Conservation (phyloP, 2,888 invertebrate species). For the Stenurella melanura region DNA sequence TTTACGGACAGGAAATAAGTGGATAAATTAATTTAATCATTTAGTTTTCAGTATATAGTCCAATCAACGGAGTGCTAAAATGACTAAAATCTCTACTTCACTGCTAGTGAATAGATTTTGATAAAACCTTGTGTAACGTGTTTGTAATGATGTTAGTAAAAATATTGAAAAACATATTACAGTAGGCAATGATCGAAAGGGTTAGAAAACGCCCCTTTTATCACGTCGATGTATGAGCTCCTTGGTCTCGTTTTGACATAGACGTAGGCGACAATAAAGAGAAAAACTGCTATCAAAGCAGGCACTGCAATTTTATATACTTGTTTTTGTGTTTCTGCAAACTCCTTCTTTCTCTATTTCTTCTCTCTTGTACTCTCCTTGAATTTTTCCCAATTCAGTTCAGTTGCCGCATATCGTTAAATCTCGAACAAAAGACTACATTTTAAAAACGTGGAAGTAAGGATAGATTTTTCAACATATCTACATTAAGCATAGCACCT, state of each 20-base stretch:
- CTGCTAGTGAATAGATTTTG: too few relatives aligned
- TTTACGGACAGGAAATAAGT: too few relatives aligned
- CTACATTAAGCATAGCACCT: not conserved
- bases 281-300: slow-evolving; percentile 80
- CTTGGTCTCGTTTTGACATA: slow-evolving; percentile 86
- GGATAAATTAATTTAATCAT: too few relatives aligned
- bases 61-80: too few relatives aligned
- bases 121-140: too few relatives aligned
- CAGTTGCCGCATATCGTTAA: slow-evolving; percentile 82
- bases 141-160: too few relatives aligned
- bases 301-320: slow-evolving; percentile 87
- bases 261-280: slow-evolving; percentile 84
- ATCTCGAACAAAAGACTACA: slow-evolving; percentile 28
- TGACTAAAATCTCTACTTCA: too few relatives aligned
- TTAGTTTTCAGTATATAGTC: too few relatives aligned
- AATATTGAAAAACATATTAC: too few relatives aligned
- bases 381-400: slow-evolving; percentile 83
- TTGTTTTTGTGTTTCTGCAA: slow-evolving; percentile 85
- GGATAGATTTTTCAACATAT: not conserved
- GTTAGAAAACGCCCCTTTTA: too few relatives aligned
- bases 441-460: not conserved
- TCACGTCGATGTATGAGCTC: slow-evolving; percentile 61
- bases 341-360: slow-evolving; percentile 89
- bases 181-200: too few relatives aligned
- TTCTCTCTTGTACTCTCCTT: slow-evolving; percentile 91